Evolutionary conservation across 2,113 vertebrate genomes (phyloP), one percentile per base, ranked within the genome.

Genomic region (Scophthalmus maximus): DNA sequence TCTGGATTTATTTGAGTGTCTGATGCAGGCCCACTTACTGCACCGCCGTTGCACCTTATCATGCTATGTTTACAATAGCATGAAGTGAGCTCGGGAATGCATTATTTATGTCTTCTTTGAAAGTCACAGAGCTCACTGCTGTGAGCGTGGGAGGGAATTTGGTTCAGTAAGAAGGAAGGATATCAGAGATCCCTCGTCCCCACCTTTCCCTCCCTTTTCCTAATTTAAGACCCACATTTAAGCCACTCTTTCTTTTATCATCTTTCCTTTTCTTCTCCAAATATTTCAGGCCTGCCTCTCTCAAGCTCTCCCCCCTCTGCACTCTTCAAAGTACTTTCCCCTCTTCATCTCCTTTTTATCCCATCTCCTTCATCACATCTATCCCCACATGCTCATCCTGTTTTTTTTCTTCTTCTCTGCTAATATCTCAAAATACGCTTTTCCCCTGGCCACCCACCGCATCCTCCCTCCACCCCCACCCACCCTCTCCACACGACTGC

Each of bases 81-180:
- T 61, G 51, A 68, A 81, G 75, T 82, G 68, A 74, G 81, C 76
- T 78, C 61, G 26, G 29, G 7, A 18, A 70, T 88, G 60, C 70
- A 88, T 89, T 89, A 92, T 92, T 90, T 83, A 91, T 89, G 77
- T 20, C 65, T 83, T 78, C 80, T 87, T 81, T 89, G 78, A 86
- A 82, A 83, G 85, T 81, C 69, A 51, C 64, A 36, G 68, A 74
- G 69, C 74, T 71, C 68, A 23, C 57, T 61, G 73, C 78, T 58
- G 71, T 27, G 52, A 82, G 80, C 20, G 80, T 88, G 71, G 84
- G 84, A 68, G 78, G 66, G 57, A 76, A 58, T 73, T 56, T 67
- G 64, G 68, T 73, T 83, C 64, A 9, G 63, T 70, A 25, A 42
- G 58, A 46, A 78, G 58, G 57, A 79, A 80, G 49, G 74, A 80